phyloP scores from a whole-genome alignment of 2,113 vertebrate genomes.

The Proteles cristata region DNA sequence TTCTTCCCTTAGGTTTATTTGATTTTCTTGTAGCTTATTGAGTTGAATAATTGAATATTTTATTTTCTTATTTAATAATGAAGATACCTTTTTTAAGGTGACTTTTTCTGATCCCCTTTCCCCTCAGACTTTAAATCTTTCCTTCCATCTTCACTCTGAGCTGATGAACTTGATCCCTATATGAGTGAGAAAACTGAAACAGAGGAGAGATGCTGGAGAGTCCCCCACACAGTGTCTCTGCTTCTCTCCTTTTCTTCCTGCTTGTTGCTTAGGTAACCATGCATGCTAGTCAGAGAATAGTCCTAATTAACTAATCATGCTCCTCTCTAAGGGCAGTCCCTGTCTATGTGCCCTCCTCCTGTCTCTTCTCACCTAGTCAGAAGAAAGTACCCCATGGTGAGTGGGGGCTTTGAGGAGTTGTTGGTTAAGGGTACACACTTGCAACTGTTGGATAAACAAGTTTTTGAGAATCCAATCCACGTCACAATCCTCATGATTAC shows the following conservation, averaged over 20 bases:
- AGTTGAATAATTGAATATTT: slow-evolving; percentile 39
- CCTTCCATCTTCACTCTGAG: not conserved
- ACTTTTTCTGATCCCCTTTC: slow-evolving; percentile 5
- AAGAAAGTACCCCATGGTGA: not conserved
- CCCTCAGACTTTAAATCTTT: not conserved
- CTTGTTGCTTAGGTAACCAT: not conserved
- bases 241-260: not conserved
- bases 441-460: not conserved
- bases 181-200: not conserved
- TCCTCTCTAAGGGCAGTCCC: not conserved
- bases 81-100: not conserved
- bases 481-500: not conserved
- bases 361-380: not conserved
- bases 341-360: not conserved
- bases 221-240: not conserved
- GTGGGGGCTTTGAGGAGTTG: not conserved
- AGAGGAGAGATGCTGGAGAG: not conserved
- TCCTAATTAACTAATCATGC: not conserved
- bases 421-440: not conserved
- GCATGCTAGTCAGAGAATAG: not conserved
- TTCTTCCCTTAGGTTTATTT: slow-evolving; percentile 54
- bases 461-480: not conserved
- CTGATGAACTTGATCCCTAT: not conserved
- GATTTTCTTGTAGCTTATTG: not conserved
- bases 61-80: slow-evolving; percentile 49